phyloP scores from a whole-genome alignment of 2,797 vertebrate species.

The Carapus acus region DNA sequence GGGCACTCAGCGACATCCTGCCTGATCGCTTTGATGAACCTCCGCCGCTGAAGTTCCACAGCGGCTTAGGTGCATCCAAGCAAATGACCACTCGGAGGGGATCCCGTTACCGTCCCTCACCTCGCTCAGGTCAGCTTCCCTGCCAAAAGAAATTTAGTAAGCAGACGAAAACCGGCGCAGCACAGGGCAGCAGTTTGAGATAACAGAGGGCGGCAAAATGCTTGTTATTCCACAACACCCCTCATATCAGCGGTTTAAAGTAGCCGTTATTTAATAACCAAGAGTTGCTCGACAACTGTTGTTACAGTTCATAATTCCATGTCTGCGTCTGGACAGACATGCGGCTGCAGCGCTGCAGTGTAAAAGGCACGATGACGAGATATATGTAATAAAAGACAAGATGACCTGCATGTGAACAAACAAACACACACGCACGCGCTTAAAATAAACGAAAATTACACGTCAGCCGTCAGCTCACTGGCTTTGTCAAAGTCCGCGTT shows the following conservation, averaged over 20 bases:
- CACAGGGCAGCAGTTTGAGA: too few species aligned
- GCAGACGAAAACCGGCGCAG: too few species aligned
- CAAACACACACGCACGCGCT: conserved; percentile 8
- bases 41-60: conserved; percentile 37
- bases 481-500: conserved; percentile 58
- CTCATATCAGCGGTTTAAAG: conserved; percentile 31
- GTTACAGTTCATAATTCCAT: conserved; percentile 57
- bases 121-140: not conserved
- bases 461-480: conserved; percentile 55
- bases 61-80: conserved; percentile 54
- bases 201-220: not conserved
- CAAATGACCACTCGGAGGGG: conserved; percentile 41
- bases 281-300: conserved; percentile 53
- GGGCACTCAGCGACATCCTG: conserved; percentile 27
- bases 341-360: conserved; percentile 65
- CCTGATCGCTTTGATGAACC: conserved; percentile 37
- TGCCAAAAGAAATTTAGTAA: too few species aligned
- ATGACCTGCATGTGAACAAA: conserved; percentile 49
- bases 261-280: conserved; percentile 73
- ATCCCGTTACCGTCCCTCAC: conserved; percentile 26
- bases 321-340: conserved; percentile 58
- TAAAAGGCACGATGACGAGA: conserved; percentile 66
- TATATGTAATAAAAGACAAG: conserved; percentile 37
- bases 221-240: conserved; percentile 15
- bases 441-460: conserved; percentile 25